These are phyloP conservation scores for Tenebrio molitor DNA, from an alignment of 1,140 invertebrate genomes.

Conservation along the genomic window DNA sequence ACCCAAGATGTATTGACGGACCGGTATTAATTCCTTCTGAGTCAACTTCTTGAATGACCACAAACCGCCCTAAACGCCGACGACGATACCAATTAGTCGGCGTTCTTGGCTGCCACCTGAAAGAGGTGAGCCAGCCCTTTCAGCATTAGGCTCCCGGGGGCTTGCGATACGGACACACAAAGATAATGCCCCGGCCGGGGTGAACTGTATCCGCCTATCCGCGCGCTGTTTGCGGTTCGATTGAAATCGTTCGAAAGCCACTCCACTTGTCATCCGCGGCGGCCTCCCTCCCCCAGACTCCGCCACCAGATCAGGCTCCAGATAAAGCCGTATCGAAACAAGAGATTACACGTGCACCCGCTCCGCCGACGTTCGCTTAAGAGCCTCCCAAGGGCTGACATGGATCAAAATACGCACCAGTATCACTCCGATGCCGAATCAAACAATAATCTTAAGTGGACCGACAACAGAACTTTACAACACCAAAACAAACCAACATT, in stretches of 20 bases:
- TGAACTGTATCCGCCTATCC: constrained; percentile 47
- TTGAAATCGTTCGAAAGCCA: constrained; percentile 59
- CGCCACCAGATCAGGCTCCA: constrained; percentile 55
- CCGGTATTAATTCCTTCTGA: constrained; percentile 61
- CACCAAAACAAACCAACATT: background rate
- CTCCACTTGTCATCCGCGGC: constrained; percentile 57
- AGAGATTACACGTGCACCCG: constrained; percentile 56
- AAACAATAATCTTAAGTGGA: constrained; percentile 43
- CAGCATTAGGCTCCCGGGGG: constrained; percentile 48
- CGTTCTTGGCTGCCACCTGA: constrained; percentile 46
- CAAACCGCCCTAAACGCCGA: constrained; percentile 43
- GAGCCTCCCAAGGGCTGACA: constrained; percentile 45
- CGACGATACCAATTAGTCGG: constrained; percentile 51
- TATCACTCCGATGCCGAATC: constrained; percentile 15
- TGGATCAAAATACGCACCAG: constrained; percentile 47
- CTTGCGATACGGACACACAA: constrained; percentile 48
- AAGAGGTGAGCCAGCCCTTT: constrained; percentile 51
- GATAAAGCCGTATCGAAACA: constrained; percentile 59
- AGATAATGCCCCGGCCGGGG: constrained; percentile 52
- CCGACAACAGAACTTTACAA: no score
- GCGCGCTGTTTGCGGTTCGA: constrained; percentile 56
- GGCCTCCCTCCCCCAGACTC: constrained; percentile 47
- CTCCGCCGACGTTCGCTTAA: constrained; percentile 44
- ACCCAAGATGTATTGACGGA: constrained; percentile 62
- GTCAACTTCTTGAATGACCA: constrained; percentile 61